Conservation (phyloP, 1,140 invertebrate species). For the Bombus affinis region DNA sequence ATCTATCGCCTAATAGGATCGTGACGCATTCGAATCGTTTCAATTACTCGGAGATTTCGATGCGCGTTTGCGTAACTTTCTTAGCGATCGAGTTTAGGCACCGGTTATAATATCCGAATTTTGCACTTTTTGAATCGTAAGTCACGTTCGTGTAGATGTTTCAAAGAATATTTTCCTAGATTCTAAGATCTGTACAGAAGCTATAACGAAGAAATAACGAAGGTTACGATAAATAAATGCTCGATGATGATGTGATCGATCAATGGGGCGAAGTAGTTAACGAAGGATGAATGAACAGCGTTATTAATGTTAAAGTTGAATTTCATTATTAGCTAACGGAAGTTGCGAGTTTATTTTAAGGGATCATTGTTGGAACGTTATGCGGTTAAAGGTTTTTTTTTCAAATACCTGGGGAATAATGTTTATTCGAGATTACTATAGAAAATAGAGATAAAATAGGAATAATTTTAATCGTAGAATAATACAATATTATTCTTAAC, state of each 20-base stretch:
- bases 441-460: too few species aligned
- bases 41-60: neutral
- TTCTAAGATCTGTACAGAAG: neutral
- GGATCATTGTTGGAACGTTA: neutral
- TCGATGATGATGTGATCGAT: neutral
- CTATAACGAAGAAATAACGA: neutral
- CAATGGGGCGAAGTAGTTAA: neutral
- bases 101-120: neutral
- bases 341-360: neutral
- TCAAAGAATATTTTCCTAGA: neutral
- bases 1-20: neutral
- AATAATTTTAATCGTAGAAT: neutral
- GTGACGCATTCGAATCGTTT: neutral
- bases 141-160: neutral
- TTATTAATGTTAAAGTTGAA: constrained; percentile 9
- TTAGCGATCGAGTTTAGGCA: neutral
- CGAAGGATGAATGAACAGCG: neutral
- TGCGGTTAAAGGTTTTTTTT: neutral
- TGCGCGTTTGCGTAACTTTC: neutral
- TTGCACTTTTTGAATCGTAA: constrained; percentile 17
- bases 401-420: neutral
- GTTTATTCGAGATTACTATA: neutral
- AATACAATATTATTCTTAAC: constrained; percentile 1
- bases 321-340: neutral
- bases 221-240: neutral